Evolutionary conservation across 2,797 vertebrate genomes (phyloP).

Genomic region (Triplophysa yarkandensis): DNA sequence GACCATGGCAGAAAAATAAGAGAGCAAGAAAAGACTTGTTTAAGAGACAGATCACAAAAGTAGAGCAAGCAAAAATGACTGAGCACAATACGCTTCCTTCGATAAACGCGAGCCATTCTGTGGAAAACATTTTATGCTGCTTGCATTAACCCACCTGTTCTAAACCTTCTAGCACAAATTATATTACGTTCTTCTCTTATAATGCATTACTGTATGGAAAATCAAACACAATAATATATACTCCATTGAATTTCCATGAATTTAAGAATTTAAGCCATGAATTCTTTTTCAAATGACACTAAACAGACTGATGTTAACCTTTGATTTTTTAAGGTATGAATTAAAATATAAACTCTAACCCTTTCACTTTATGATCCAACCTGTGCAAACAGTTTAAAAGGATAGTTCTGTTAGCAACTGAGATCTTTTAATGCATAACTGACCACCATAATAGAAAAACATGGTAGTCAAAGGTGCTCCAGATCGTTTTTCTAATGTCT

Average conservation of each 20-base stretch:
- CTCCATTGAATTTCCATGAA: too few species aligned
- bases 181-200: not conserved
- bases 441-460: too few species aligned
- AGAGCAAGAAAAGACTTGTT: constrained; percentile 11
- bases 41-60: constrained; percentile 12
- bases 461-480: too few species aligned
- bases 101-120: constrained; percentile 16
- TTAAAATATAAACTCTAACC: not conserved
- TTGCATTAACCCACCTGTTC: not conserved
- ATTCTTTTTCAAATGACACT: too few species aligned
- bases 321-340: too few species aligned
- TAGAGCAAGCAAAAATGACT: not conserved
- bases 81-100: not conserved
- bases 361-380: not conserved
- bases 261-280: too few species aligned
- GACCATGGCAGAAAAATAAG: constrained; percentile 12
- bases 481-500: too few species aligned
- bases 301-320: too few species aligned
- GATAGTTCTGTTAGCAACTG: too few species aligned
- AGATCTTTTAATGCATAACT: too few species aligned
- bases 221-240: not conserved
- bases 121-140: not conserved
- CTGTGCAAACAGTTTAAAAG: not conserved
- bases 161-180: not conserved
- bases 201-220: constrained; percentile 12